Percentiles rank a stretch among this genome's conserved stretches.
Conservation (phyloP, 2,888 invertebrate genomes). For the Nemapogon koenigi region DNA sequence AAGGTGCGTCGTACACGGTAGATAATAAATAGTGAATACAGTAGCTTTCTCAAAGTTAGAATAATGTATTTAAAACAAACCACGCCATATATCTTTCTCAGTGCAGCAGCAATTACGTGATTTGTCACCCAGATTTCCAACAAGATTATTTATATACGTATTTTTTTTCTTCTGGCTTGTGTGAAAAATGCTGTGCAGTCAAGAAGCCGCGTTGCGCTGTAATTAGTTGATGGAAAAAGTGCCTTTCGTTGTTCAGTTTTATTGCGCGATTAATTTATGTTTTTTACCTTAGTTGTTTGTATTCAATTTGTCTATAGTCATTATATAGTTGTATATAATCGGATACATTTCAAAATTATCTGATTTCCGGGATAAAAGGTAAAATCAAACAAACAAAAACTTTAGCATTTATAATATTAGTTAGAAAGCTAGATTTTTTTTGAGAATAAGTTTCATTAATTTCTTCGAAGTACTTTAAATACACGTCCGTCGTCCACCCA, state of each 20-base stretch:
- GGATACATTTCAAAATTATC: too few species aligned
- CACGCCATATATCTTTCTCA: slow-evolving; percentile 57
- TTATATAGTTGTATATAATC: not conserved
- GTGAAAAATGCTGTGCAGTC: slow-evolving; percentile 49
- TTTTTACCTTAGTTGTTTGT: not conserved
- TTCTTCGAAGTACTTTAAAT: too few species aligned
- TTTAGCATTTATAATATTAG: too few species aligned
- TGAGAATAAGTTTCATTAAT: too few species aligned
- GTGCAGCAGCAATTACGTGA: slow-evolving; percentile 59
- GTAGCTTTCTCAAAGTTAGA: too few species aligned
- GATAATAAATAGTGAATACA: too few species aligned
- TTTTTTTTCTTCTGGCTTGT: slow-evolving; percentile 28
- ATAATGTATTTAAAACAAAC: slow-evolving; percentile 58
- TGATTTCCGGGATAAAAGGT: too few species aligned
- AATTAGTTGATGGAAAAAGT: slow-evolving; percentile 56
- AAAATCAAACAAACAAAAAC: too few species aligned
- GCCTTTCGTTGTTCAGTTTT: slow-evolving; percentile 39
- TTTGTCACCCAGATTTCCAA: slow-evolving; percentile 39
- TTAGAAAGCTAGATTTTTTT: too few species aligned
- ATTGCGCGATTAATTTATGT: slow-evolving; percentile 15
- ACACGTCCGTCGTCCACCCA: too few species aligned
- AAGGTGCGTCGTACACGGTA: too few species aligned
- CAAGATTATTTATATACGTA: slow-evolving; percentile 21
- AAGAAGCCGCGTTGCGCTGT: slow-evolving; percentile 27
- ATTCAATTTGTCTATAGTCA: not conserved